Conservation (phyloP, 2,888 invertebrate species). For the Cactoblastis cactorum region DNA sequence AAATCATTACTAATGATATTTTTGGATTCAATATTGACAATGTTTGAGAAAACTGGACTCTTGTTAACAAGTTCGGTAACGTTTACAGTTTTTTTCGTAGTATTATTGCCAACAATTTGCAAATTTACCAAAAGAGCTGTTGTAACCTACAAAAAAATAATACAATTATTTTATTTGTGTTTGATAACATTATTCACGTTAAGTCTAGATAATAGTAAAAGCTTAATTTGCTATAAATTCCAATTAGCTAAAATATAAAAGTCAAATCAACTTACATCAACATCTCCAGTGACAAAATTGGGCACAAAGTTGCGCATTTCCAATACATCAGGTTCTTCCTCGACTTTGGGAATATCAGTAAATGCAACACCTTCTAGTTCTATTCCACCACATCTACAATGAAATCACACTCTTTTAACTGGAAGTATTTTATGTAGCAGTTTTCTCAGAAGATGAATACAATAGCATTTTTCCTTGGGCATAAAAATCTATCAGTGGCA, state of each 20-base stretch:
- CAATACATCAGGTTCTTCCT: conserved; percentile 26
- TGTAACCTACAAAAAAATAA: conserved; percentile 28
- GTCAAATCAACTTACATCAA: conserved; percentile 30
- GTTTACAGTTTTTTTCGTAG: conserved; percentile 24
- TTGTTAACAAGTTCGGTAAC: conserved; percentile 28
- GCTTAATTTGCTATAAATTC: too few species aligned
- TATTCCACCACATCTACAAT: conserved; percentile 37
- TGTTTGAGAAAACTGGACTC: conserved; percentile 12
- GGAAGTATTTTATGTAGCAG: too few species aligned
- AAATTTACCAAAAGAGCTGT: conserved; percentile 39
- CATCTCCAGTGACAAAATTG: conserved; percentile 27
- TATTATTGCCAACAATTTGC: conserved; percentile 45
- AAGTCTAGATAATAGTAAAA: too few species aligned
- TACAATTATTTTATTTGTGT: background rate
- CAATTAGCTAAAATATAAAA: background rate
- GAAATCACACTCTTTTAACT: too few species aligned
- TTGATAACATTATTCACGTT: background rate
- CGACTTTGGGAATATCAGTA: conserved; percentile 25
- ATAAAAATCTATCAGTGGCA: too few species aligned
- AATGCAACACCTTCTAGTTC: conserved; percentile 33
- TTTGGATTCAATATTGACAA: background rate
- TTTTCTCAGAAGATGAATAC: too few species aligned
- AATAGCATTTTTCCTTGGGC: too few species aligned
- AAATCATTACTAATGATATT: conserved; percentile 21
- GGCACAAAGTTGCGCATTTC: conserved; percentile 32